Evolutionary conservation across 2,888 invertebrate genomes (phyloP), one percentile per base, ranked within the genome.

Genomic region (Nemotelus nigrinus): DNA sequence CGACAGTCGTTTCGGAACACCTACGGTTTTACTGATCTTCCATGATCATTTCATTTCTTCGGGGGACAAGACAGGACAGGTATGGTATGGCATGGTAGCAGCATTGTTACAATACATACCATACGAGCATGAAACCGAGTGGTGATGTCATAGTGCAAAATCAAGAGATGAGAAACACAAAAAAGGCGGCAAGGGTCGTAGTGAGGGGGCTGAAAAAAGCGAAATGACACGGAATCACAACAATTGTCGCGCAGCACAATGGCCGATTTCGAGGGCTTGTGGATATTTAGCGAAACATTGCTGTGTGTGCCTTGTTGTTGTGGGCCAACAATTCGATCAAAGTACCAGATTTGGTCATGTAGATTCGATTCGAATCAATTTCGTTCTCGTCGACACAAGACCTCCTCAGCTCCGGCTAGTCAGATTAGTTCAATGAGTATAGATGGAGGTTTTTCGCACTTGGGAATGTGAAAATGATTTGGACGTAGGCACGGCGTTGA

Each of bases 361-460:
- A 70, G 55, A 70, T 70, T 55, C 55, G 10, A 55, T 55, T 43
- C 70, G 53, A 25, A 25, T 25, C 25, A 25, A 48, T 68, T 68
- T 47, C 50, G 3, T 68, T 50, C 68, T 43, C 1, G 25, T 25
- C 25, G 25, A 39, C 41, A 63, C 44, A 8, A 65, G 65, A 65
- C 43, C 25, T 65, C 65, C 44, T 45, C 45, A 65, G 65, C 44
- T 65, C 10, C 53, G 1, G 53, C 53, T 53, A 53, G 10, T 6
- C 3, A 64, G 43, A 64, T 44, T 45, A 47, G 2, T 48, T 47
- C 39, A 39, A 41, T 48, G 5, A 67, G 67, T 5, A 5, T 47
- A 53, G 55, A 55, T 55, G 70, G 70, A 55, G 70, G 70, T 43
- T 70, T 53, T 70, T 70, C 55, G 70, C 70, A 70, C 70, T 70